Conservation (phyloP, 1,140 invertebrate genomes). For the Semibalanus balanoides region DNA sequence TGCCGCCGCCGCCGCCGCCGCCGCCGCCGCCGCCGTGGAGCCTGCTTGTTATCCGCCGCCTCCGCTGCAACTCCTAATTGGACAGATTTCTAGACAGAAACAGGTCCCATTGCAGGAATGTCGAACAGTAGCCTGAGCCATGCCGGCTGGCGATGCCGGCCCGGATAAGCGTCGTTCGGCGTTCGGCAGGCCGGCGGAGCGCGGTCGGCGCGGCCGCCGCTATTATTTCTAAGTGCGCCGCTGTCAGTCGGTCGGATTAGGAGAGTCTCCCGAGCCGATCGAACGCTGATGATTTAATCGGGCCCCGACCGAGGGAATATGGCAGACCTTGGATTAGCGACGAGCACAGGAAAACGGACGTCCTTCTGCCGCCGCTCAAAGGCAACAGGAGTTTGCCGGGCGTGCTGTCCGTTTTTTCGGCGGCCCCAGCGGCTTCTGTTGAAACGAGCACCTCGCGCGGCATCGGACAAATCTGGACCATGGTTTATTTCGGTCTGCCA, state of each 20-base stretch:
- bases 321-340: background rate
- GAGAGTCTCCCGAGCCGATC: background rate
- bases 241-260: background rate
- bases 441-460: background rate
- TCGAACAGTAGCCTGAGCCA: background rate
- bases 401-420: background rate
- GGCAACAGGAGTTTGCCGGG: background rate
- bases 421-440: background rate
- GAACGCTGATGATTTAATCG: background rate
- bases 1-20: conserved; percentile 9
- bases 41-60: too few relatives aligned
- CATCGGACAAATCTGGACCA: background rate
- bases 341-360: background rate
- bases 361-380: too few relatives aligned
- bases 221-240: background rate
- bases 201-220: background rate
- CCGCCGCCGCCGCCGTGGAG: conserved; percentile 5
- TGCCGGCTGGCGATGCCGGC: background rate
- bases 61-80: background rate
- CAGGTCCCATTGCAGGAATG: background rate
- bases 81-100: background rate
- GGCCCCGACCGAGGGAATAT: background rate
- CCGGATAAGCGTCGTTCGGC: background rate
- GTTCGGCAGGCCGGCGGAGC: too few relatives aligned
- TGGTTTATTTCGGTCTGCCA: background rate